Conservation (phyloP, 1,140 invertebrate species). For the Odontomachus brunneus region DNA sequence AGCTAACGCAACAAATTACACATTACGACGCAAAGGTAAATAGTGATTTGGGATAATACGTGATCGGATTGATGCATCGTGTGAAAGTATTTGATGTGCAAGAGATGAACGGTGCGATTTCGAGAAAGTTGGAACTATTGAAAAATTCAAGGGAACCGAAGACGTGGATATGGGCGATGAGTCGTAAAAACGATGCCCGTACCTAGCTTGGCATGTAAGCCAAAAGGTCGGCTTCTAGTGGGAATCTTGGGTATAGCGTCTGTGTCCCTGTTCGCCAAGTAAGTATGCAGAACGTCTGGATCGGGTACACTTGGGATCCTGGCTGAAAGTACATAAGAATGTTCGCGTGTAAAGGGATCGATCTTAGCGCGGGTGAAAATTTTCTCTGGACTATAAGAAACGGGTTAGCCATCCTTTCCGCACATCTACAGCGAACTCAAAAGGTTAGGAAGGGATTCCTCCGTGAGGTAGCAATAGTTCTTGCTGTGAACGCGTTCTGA, state of each 20-base stretch:
- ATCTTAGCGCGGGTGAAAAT: constrained; percentile 58
- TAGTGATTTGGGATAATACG: background rate
- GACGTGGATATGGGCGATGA: constrained; percentile 51
- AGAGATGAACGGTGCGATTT: background rate
- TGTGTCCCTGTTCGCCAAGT: constrained; percentile 74
- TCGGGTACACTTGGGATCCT: constrained; percentile 78
- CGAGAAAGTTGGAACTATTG: background rate
- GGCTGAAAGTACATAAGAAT: constrained; percentile 69
- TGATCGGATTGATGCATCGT: background rate
- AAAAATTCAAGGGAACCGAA: constrained; percentile 37
- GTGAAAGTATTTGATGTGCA: background rate
- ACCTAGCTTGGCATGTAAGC: constrained; percentile 81
- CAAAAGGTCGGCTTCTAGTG: constrained; percentile 74
- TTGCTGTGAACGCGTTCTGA: background rate
- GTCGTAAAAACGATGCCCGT: constrained; percentile 51
- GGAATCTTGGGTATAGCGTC: constrained; percentile 71
- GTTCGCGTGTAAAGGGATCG: constrained; percentile 39
- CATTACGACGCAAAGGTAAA: background rate
- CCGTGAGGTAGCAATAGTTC: constrained; percentile 15
- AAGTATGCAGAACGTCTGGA: constrained; percentile 77
- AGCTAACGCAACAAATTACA: background rate
- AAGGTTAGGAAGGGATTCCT: background rate
- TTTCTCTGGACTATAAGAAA: constrained; percentile 47
- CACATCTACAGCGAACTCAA: constrained; percentile 20
- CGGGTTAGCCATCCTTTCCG: constrained; percentile 12